A percentile compares a stretch with the other conserved stretches of the same genome.
These are phyloP conservation scores for Tetragonula carbonaria DNA, from an alignment of 2,888 invertebrate species.

Conservation along the genomic window DNA sequence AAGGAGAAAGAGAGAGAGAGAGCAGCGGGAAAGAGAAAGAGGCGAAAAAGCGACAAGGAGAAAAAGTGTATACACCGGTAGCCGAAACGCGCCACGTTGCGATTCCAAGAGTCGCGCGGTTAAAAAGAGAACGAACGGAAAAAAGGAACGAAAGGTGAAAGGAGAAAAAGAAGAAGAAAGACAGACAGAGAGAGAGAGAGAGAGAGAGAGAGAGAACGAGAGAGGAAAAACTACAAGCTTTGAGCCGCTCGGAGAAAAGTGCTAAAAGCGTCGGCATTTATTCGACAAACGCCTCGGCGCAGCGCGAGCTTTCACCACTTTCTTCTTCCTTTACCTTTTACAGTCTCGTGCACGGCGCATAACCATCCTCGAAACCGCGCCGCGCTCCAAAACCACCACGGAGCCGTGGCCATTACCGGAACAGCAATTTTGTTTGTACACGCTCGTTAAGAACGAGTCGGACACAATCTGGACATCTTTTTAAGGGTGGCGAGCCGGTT, in stretches of 20 bases:
- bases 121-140: slow-evolving; percentile 23
- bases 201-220: slow-evolving; percentile 24
- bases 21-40: neutral
- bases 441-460: slow-evolving; percentile 34
- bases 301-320: slow-evolving; percentile 65
- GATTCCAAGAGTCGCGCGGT: slow-evolving; percentile 45
- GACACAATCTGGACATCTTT: slow-evolving; percentile 41
- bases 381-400: slow-evolving; percentile 20
- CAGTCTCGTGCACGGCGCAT: slow-evolving; percentile 25
- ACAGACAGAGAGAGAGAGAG: slow-evolving; percentile 8
- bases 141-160: neutral
- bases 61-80: slow-evolving; percentile 46
- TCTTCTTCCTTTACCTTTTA: slow-evolving; percentile 55
- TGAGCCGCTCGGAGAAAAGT: slow-evolving; percentile 65
- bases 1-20: slow-evolving; percentile 10
- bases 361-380: slow-evolving; percentile 41
- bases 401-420: slow-evolving; percentile 39
- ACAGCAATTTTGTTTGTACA: slow-evolving; percentile 52
- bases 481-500: neutral
- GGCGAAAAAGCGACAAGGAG: neutral
- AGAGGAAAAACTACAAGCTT: slow-evolving; percentile 52
- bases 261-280: slow-evolving; percentile 74
- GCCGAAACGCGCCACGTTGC: slow-evolving; percentile 48
- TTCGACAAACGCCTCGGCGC: slow-evolving; percentile 70
- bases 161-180: neutral